Evolutionary conservation across 2,113 vertebrate genomes (phyloP), one percentile per base, ranked within the genome.

Genomic region (Rostratula benghalensis): DNA sequence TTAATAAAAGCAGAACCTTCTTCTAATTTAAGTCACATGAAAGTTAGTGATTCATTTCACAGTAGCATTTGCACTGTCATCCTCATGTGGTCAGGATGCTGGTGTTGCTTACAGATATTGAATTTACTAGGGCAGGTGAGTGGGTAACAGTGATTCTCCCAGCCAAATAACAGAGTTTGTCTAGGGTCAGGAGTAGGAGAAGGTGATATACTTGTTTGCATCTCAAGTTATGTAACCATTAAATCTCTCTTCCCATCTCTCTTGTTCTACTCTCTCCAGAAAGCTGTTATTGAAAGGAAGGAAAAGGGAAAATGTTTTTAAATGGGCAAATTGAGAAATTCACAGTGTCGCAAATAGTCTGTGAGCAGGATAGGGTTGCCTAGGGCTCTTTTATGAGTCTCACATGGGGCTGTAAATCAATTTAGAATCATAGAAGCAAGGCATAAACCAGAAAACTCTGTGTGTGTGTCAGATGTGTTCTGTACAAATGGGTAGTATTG

Each of bases 301-400:
- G 79, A 95, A 95, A 85, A 88, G 25, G 86, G 89, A 89, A 95
- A 93, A 86, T 78, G 81, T 88, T 96, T 96, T 93, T 94, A 94
- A 97, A 95, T 92, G 95, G 92, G 89, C 39, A 96, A 96, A 96
- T 92, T 96, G 95, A 95, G 91, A 93, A 95, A 95, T 94, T 96
- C 94, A 69, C 53, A 53, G 84, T 93, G 89, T 95, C 94, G 87
- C 89, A 96, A 95, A 91, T 83, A 94, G 84, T 89, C 74, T 91
- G 94, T 88, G 95, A 95, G 87, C 81, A 82, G 91, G 83, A 68
- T 83, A 45, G 83, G 87, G 92, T 80, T 88, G 94, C 95, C 94
- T 81, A 77, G 82, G 89, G 96, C 92, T 95, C 78, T 90, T 89
- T 90, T 75, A 83, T 76, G 91, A 93, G 84, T 82, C 92, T 97